Conservation (phyloP, 2,888 invertebrate genomes). For the Microctonus brassicae region DNA sequence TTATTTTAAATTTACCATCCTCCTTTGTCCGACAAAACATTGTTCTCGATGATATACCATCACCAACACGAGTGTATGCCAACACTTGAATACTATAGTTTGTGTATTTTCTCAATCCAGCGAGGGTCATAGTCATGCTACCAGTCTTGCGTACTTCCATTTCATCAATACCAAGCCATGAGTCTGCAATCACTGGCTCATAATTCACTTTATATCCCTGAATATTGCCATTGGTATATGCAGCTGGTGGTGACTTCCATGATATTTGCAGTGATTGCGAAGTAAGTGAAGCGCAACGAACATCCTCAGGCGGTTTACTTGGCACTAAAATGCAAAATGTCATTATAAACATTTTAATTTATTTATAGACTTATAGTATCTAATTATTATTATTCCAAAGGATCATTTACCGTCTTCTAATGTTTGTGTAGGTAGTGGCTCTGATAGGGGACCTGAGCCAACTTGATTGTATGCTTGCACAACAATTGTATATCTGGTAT, state of each 20-base stretch:
- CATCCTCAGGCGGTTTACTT: slow-evolving; percentile 82
- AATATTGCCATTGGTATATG: slow-evolving; percentile 81
- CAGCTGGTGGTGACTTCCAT: slow-evolving; percentile 83
- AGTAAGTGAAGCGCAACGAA: slow-evolving; percentile 81
- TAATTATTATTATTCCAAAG: not conserved
- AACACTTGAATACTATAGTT: slow-evolving; percentile 87
- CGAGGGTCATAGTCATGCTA: slow-evolving; percentile 78
- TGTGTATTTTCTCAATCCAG: slow-evolving; percentile 80
- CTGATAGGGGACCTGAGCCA: slow-evolving; percentile 80
- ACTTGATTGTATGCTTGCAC: slow-evolving; percentile 83
- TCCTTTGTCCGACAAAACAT: slow-evolving; percentile 83
- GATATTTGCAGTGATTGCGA: slow-evolving; percentile 84
- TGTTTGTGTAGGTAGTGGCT: slow-evolving; percentile 78
- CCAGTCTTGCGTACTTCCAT: slow-evolving; percentile 76
- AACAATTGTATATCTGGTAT: slow-evolving; percentile 78
- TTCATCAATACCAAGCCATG: slow-evolving; percentile 68
- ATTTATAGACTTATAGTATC: not conserved
- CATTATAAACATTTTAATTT: not conserved
- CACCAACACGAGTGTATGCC: slow-evolving; percentile 84
- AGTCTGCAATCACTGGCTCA: slow-evolving; percentile 76
- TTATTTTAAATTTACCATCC: slow-evolving; percentile 73
- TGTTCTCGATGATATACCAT: slow-evolving; percentile 78
- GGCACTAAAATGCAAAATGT: slow-evolving; percentile 74
- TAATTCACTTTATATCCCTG: slow-evolving; percentile 82
- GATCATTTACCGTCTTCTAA: slow-evolving; percentile 78